Base-by-base conservation (phyloP, 2,888 invertebrate species). In the Cryptus viduatorius region DNA sequence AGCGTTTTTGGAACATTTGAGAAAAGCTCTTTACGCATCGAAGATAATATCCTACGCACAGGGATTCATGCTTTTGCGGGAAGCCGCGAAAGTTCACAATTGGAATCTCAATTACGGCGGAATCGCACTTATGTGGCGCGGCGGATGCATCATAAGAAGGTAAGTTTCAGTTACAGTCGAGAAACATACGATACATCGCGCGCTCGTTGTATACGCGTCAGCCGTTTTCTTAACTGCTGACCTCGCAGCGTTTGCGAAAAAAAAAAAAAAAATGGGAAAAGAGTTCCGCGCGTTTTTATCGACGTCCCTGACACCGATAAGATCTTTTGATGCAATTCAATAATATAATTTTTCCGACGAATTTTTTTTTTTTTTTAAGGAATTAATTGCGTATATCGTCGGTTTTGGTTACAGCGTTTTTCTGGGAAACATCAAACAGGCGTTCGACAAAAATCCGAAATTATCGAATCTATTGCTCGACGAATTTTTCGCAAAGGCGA, bases 11-110 rank as follows among this genome's bases (percentile, higher is more conserved):
- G 96, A 97, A 86, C 96, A 98, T 88, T 95, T 99, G 83, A 96
- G 97, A 89, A 95, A 98, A 95, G 99, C 99, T 0, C 94, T 99
- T 16, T 99, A 99, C 92, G 99, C 99, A 4, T 98, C 99, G 82
- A 99, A 99, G 94, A 98, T 99, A 85, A 98, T 99, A 76, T 99
- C 99, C 0, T 99, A 99, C 92, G 98, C 99, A 0, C 99, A 99
- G 95, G 99, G 98, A 2, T 98, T 98, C 92, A 99, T 99, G 99
- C 94, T 99, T 87, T 95, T 99, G 91, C 95, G 98, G 64, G 98
- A 98, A 94, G 98, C 99, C 14, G 99, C 99, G 14, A 96, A 96
- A 92, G 96, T 97, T 88, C 97, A 98, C 92, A 96, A 96, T 5
- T 99, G 99, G 99, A 97, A 98, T 86, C 95, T 99, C 84, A 99